Base-by-base conservation (phyloP, 2,113 vertebrate species). In the Pelecanoides urinatrix region DNA sequence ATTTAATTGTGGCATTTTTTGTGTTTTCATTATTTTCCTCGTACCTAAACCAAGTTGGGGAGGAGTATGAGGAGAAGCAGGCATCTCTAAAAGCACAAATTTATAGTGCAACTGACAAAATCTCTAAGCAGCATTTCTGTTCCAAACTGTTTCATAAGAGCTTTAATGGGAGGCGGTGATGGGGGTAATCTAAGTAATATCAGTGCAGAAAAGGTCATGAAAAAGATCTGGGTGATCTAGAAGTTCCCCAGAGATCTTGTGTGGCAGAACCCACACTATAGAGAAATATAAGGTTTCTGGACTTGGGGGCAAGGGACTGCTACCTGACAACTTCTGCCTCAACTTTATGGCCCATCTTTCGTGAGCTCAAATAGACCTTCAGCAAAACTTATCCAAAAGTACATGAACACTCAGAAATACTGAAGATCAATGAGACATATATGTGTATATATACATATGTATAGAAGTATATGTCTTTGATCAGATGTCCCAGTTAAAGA, bases 401-500 rank as follows among this genome's bases (percentile, higher is more conserved):
- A 13, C 21, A 36, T 8, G 18, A 66, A 18, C 1, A 18, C 29
- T 44, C 26, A 78, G 19, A 86, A 82, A 77, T 15, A 55, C 7
- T 44, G 50, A 81, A 52, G 40, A 59, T 52, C 32, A 44, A 18
- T 56, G 21, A 66, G 15, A 17, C 16, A 53, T 29, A 53, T 27
- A 26, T 0, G 0, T 40, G 7, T 25, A 32, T 26, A 18, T 26
- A 63, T 3, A 25, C 12, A 17, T 18, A 13, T 29, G 13, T 25
- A 23, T 10, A 20, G 8, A 18, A 45, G 42, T 42, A 45, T 18
- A 47, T 36, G 6, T 36, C 14, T 79, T 83, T 0, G 6, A 23
- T 42, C 17, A 55, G 42, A 62, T 53, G 9, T 16, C 20, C 7
- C 21, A 49, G 12, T n/a, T 20, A 73, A 86, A 81, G 20, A 42